Percentiles rank a stretch among this genome's conserved stretches.
Evolutionary conservation across 2,888 invertebrate species (phyloP).

Genomic region (Parasteatoda lunata): DNA sequence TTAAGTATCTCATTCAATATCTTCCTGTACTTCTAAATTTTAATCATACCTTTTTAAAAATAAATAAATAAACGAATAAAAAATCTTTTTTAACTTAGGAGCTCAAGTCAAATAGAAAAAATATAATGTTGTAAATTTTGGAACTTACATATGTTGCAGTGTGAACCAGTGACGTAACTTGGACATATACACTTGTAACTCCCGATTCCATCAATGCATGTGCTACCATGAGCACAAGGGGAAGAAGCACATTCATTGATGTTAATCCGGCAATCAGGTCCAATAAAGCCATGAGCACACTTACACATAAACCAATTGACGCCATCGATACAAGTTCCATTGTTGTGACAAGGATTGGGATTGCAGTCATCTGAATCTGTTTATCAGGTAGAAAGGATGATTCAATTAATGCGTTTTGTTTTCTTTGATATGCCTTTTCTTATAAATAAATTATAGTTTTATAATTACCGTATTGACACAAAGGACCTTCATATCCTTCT

Average conservation of each 20-base stretch:
- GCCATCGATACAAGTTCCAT: conserved; percentile 90
- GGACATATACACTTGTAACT: conserved; percentile 84
- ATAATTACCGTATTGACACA: conserved; percentile 81
- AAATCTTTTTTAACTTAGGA: too few species aligned
- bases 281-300: conserved; percentile 88
- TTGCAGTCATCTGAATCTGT: conserved; percentile 81
- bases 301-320: conserved; percentile 91
- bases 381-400: neutral
- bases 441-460: neutral
- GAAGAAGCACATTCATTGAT: conserved; percentile 87
- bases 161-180: conserved; percentile 81
- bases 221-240: conserved; percentile 85
- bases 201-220: conserved; percentile 81
- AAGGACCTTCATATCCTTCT: conserved; percentile 87
- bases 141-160: conserved; percentile 78
- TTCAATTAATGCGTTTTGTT: neutral
- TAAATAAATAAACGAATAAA: too few species aligned
- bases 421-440: neutral
- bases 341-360: conserved; percentile 87
- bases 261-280: conserved; percentile 81
- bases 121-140: conserved; percentile 23
- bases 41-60: too few species aligned
- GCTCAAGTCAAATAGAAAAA: too few species aligned
- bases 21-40: too few species aligned
- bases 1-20: too few species aligned